Evolutionary conservation across 53 echinoderm and acorn worm species (phyloP), one percentile per base, ranked within the genome.

Genomic region (Antedon mediterranea): DNA sequence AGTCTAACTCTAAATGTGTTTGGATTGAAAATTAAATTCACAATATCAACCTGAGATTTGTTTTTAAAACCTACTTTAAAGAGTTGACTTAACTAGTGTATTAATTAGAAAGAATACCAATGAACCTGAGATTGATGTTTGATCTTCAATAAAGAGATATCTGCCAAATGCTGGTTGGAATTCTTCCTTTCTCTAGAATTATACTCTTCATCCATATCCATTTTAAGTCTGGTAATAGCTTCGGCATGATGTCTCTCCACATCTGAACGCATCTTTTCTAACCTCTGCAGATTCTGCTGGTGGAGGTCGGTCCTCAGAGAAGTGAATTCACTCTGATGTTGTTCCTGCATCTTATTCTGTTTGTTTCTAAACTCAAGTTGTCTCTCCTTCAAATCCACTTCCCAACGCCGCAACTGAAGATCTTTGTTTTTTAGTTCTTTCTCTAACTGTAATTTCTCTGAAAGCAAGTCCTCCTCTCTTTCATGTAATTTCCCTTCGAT

Each of bases 81-180:
- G n/a, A n/a, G n/a, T n/a, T n/a, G n/a, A n/a, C n/a, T n/a, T 41
- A 7, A 41, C 11, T 57, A 71, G 75, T 37, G 33, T 73, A 43
- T 30, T n/a, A 78, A 4, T 86, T 85, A 95, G 84, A 86, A 97
- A 33, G 97, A 87, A 86, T 83, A 92, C 91, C 92, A 91, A 87
- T 89, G 89, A 92, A 97, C 97, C 97, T 97, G 97, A 76, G 86
- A 85, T 74, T 89, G 87, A 87, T 97, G 97, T 79, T 89, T 81
- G 29, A 86, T 87, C 89, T 86, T 89, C 81, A 97, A 78, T 31
- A 89, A 31, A 14, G 97, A 89, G 31, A 97, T 86, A 26, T 97
- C 91, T 0, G 88, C 74, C 73, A 97, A 85, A 70, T 97, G 91
- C 33, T 87, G 85, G 78, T 92, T 89, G 43, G 83, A 79, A 43